Percentiles rank a stretch among this genome's conserved stretches.
phyloP scores from a whole-genome alignment of 2,888 invertebrate genomes.

The Rhimphoctona megacephalus region DNA sequence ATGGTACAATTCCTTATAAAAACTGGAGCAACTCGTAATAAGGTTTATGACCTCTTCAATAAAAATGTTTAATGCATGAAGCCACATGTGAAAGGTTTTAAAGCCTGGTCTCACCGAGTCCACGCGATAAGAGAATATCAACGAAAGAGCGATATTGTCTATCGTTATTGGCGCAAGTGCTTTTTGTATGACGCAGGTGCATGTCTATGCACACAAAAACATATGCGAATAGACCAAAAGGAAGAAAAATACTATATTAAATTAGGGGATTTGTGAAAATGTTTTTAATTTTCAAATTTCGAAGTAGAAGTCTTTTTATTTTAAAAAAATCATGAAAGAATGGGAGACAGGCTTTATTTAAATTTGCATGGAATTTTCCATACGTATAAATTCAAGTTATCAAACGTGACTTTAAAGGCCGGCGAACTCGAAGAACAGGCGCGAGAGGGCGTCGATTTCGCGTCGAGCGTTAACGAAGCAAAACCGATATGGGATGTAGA shows the following conservation, averaged over 20 bases:
- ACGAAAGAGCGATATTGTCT: conserved; percentile 64
- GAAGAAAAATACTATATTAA: background rate
- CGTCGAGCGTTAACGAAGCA: conserved; percentile 26
- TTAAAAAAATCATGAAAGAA: background rate
- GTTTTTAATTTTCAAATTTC: background rate
- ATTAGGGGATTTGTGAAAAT: background rate
- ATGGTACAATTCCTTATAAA: background rate
- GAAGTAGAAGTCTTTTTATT: background rate
- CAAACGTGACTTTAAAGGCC: conserved; percentile 50
- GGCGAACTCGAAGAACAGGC: conserved; percentile 51
- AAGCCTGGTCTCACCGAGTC: conserved; percentile 43
- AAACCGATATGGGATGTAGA: conserved; percentile 57
- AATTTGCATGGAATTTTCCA: background rate
- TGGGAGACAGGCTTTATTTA: background rate
- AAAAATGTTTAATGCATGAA: conserved; percentile 55
- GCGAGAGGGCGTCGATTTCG: conserved; percentile 38
- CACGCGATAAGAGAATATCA: conserved; percentile 60
- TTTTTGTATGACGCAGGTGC: conserved; percentile 65
- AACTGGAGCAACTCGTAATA: conserved; percentile 46
- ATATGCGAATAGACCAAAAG: background rate
- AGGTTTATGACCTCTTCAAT: conserved; percentile 58
- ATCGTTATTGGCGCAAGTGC: conserved; percentile 69
- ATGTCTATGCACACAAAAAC: background rate
- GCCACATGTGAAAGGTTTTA: conserved; percentile 54
- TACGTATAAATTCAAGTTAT: background rate